Percentiles rank a stretch among this genome's conserved stretches.
These are phyloP conservation scores for Pangasius sanitwongsei DNA, from an alignment of 2,797 vertebrate species.

Conservation along the genomic window DNA sequence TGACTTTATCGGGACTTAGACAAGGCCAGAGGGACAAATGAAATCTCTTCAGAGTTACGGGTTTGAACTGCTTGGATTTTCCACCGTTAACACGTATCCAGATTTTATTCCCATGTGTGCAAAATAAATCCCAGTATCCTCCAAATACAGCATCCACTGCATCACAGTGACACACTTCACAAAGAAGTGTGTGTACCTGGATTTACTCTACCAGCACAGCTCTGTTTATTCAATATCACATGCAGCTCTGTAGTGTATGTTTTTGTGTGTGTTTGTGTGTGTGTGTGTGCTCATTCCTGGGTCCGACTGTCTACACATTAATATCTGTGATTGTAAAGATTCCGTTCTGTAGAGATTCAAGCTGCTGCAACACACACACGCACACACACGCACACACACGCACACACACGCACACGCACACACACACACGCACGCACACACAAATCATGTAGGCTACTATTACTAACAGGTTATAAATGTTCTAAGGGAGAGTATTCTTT, in stretches of 20 bases:
- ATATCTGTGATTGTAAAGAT: constrained; percentile 14
- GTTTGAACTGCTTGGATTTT: background rate
- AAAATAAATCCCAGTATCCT: background rate
- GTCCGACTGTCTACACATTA: background rate
- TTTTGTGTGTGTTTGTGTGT: background rate
- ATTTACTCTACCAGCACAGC: background rate
- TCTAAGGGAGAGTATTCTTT: background rate
- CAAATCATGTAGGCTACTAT: background rate
- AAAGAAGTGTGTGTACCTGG: background rate
- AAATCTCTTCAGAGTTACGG: background rate
- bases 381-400: constrained; percentile 10
- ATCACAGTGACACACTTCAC: background rate
- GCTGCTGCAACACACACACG: constrained; percentile 34
- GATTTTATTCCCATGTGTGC: background rate
- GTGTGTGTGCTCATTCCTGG: background rate
- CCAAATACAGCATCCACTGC: background rate
- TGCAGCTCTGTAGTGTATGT: background rate
- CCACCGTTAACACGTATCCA: too few relatives aligned
- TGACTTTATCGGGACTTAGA: background rate
- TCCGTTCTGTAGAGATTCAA: constrained; percentile 36
- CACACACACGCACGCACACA: background rate
- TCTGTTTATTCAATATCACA: background rate
- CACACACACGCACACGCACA: background rate
- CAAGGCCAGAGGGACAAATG: background rate
- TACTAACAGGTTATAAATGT: background rate